Base-by-base conservation (phyloP, 2,888 invertebrate species). In the Stegophylla sp. region DNA sequence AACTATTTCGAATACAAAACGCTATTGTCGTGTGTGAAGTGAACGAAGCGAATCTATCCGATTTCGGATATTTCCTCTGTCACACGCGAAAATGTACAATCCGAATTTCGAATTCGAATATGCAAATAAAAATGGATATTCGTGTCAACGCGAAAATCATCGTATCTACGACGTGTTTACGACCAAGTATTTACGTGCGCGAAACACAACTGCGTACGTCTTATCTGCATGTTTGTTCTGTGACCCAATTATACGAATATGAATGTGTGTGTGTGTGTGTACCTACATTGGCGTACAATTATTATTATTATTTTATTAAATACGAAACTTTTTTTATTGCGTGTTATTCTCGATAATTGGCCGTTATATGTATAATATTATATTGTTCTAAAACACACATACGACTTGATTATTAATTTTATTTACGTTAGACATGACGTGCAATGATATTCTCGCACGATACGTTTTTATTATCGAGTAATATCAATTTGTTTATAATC, bases 171-270 rank as follows among this genome's bases (percentile, higher is more conserved):
- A n/a, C n/a, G n/a, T n/a, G n/a, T n/a, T n/a, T n/a, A n/a, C n/a
- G n/a, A 45, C 15, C 4, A 45, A 15, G 2, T 15, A 45, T 45
- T 15, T 45, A 59, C 12, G 12, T 0, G 13, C 13, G 45, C 23
- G n/a, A 53, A 23, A 71, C 7, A 17, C 34, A 66, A 26, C 15
- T 34, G 12, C 1, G 34, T 53, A 3, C 9, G 9, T 53, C 2
- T 69, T 34, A 20, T 69, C 34, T 15, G 5, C 26, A n/a, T 51
- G 69, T 34, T 34, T 23, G 26, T 26, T 1, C n/a, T 53, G 45
- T 48, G 45, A 67, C 67, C 45, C 9, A 67, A 15, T 48, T 67
- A 23, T 48, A 26, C n/a, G 20, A 53, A 34, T 53, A 53, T 59
- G 20, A 59, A 61, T 34, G 17, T 34, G 17, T 28, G 28, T n/a